A percentile compares a stretch with the other conserved stretches of the same genome.
Conservation (phyloP, 2,797 vertebrate genomes). For the Pseudomugil gertrudae region DNA sequence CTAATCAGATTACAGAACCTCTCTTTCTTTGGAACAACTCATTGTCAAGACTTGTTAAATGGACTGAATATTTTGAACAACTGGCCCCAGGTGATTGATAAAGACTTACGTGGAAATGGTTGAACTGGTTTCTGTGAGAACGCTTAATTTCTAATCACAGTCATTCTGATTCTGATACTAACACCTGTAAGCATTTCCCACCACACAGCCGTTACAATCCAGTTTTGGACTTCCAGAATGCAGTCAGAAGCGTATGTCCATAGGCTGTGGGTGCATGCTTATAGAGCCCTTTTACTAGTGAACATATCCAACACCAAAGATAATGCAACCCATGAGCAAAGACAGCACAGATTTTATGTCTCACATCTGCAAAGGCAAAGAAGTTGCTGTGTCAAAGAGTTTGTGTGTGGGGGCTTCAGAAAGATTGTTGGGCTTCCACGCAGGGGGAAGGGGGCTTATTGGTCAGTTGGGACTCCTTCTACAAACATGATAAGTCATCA, state of each 20-base stretch:
- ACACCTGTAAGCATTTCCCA: background rate
- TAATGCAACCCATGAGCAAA: constrained; percentile 14
- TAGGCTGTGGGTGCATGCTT: background rate
- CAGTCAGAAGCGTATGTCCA: background rate
- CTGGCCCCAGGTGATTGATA: too few species aligned
- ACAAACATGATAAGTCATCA: constrained; percentile 41
- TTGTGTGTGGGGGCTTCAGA: constrained; percentile 5
- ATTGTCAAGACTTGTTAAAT: too few species aligned
- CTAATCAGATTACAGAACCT: too few species aligned
- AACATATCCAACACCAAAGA: constrained; percentile 1
- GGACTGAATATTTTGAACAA: too few species aligned
- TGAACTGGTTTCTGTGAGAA: too few species aligned
- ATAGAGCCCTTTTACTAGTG: constrained; percentile 20
- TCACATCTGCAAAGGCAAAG: constrained; percentile 20
- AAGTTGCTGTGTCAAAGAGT: background rate
- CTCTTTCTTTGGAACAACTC: too few species aligned
- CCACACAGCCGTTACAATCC: background rate
- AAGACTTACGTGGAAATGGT: too few species aligned
- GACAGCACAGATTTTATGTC: constrained; percentile 13
- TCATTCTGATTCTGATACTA: too few species aligned
- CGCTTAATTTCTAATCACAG: too few species aligned
- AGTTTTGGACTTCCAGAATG: background rate
- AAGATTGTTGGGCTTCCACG: constrained; percentile 1
- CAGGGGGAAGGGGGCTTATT: background rate
- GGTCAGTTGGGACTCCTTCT: constrained; percentile 41